Base-by-base conservation (phyloP, 2,888 invertebrate species). In the Drepana falcataria region DNA sequence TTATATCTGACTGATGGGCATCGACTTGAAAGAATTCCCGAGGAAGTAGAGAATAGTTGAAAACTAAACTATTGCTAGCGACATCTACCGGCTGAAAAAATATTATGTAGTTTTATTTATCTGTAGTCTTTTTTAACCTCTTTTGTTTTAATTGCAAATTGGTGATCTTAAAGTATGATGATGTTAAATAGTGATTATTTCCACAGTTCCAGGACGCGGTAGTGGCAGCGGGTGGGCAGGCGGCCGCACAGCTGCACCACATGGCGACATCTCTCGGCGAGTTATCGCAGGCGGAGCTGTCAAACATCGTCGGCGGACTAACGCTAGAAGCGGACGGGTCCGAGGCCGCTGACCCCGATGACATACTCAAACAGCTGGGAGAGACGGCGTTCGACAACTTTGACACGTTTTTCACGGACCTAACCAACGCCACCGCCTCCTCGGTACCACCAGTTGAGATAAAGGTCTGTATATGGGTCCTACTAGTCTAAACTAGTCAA, bases 341-440 rank as follows among this genome's bases (percentile, higher is more conserved):
- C 1, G 87, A 87, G 53, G 82, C 85, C 0, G 81, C 82, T 53
- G 95, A 95, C 75, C 94, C 95, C 52, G 96, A 96, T 64, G 96
- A 96, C 69, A 93, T 96, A 59, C 94, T 96, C 73, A 95, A 95
- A 69, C 96, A 96, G 79, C 89, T 96, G 48, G 95, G 95, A 44
- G 97, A 97, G 71, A 95, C 96, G 54, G 94, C 96, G 58, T 97
- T 97, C 75, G 97, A 97, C 64, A 93, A 93, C 81, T 93, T 97
- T 68, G 97, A 97, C 75, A 95, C 94, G 66, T 94, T 96, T 75
- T 93, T 96, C 69, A 94, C 95, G 58, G 96, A 96, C 81, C 92
- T 96, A 72, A 95, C 95, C 51, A 92, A 93, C 63, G 92, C 93
- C 44, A 89, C 88, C 53, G 96, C 96, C 67, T 94, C 95, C 61